Conservation (phyloP, 2,113 vertebrate species). For the Athene cunicularia region DNA sequence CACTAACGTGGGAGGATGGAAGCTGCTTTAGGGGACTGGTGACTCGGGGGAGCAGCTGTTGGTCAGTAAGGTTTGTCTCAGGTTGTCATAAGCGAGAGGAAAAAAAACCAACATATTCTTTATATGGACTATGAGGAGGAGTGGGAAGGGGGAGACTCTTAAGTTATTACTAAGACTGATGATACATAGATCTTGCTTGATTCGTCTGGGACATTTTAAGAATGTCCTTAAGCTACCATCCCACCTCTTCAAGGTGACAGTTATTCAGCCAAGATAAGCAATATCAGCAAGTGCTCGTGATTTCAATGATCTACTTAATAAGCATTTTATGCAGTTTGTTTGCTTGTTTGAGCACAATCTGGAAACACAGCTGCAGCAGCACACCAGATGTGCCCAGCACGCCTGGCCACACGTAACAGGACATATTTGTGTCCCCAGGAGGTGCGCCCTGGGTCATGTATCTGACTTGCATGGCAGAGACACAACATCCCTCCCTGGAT, state of each 20-base stretch:
- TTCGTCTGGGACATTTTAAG: background rate
- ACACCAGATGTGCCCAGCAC: background rate
- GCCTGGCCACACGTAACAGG: background rate
- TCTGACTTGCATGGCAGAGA: conserved; percentile 65
- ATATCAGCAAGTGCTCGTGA: background rate
- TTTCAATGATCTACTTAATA: background rate
- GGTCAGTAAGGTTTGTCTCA: background rate
- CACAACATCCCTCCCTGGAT: conserved; percentile 83
- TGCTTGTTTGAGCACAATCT: background rate
- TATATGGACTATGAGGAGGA: background rate
- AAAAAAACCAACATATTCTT: background rate
- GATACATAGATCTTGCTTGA: background rate
- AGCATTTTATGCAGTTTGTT: background rate
- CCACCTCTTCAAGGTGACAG: background rate
- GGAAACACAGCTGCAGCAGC: background rate
- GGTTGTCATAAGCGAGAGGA: background rate
- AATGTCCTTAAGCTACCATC: background rate
- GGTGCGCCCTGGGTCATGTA: conserved; percentile 47
- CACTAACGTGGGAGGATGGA: background rate
- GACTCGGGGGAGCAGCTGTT: background rate
- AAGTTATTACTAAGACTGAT: background rate
- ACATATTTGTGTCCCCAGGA: conserved; percentile 55
- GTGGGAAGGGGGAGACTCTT: background rate
- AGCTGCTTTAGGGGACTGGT: background rate
- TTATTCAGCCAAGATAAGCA: background rate